Conservation (phyloP, 2,888 invertebrate genomes). For the Spatulosminthurus flaviceps region DNA sequence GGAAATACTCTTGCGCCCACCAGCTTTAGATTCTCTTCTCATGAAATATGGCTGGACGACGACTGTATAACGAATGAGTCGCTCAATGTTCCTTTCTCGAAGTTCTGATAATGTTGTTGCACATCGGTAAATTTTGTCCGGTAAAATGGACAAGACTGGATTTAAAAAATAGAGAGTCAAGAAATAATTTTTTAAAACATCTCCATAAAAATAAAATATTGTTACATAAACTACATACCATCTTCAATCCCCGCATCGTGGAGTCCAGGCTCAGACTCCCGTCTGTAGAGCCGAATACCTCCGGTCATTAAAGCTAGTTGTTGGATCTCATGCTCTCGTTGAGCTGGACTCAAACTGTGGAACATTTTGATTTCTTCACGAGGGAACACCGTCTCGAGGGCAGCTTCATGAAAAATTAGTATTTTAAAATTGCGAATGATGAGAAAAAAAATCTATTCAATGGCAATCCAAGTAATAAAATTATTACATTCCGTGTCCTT, state of each 20-base stretch:
- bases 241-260: slow-evolving; percentile 54
- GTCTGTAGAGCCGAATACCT: slow-evolving; percentile 55
- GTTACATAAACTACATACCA: slow-evolving; percentile 43
- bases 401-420: slow-evolving; percentile 39
- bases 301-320: slow-evolving; percentile 50
- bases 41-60: slow-evolving; percentile 54
- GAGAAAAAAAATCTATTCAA: not conserved
- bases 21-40: slow-evolving; percentile 23
- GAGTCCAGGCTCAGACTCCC: slow-evolving; percentile 43
- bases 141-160: slow-evolving; percentile 47
- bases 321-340: slow-evolving; percentile 51
- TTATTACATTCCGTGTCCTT: slow-evolving; percentile 56
- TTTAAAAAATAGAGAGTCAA: not conserved
- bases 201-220: not conserved
- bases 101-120: slow-evolving; percentile 43
- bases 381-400: slow-evolving; percentile 52
- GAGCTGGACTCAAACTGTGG: slow-evolving; percentile 42
- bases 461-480: too few relatives aligned
- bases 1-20: slow-evolving; percentile 51
- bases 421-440: not conserved
- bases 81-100: slow-evolving; percentile 45
- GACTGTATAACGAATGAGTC: slow-evolving; percentile 57
- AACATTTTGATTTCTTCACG: slow-evolving; percentile 55
- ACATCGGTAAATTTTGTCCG: slow-evolving; percentile 47
- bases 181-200: not conserved